Conservation (phyloP, 2,113 vertebrate genomes). For the Riparia riparia region DNA sequence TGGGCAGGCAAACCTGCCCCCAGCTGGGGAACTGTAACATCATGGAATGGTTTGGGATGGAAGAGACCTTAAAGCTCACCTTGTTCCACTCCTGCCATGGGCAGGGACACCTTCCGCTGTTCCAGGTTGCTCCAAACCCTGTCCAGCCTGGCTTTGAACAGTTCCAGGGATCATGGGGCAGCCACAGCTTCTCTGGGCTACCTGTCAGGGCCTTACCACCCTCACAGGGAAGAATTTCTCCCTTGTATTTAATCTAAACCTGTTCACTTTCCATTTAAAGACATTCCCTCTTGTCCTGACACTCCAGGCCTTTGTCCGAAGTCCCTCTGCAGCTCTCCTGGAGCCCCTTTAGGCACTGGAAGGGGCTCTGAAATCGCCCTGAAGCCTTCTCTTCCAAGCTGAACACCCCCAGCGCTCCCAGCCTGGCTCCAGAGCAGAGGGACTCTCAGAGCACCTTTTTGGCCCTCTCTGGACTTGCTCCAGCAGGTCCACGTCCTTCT, state of each 20-base stretch:
- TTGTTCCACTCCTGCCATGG: neutral
- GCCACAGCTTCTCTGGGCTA: neutral
- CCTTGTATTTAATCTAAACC: neutral
- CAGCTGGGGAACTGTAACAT: neutral
- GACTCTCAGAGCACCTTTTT: neutral
- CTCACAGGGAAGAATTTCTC: neutral
- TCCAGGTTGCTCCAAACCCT: neutral
- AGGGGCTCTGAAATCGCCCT: neutral
- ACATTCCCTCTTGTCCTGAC: neutral
- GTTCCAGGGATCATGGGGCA: neutral
- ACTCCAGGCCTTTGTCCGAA: neutral
- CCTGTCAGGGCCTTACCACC: neutral
- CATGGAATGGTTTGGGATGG: neutral
- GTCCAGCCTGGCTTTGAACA: neutral
- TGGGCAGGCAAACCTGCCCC: neutral
- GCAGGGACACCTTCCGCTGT: neutral
- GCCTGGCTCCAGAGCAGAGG: neutral
- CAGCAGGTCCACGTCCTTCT: neutral
- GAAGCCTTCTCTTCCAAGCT: neutral
- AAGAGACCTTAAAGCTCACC: neutral
- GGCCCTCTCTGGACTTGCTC: neutral
- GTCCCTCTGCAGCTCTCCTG: neutral
- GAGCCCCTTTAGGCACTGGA: neutral
- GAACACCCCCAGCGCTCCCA: rapidly evolving
- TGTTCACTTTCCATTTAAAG: neutral